Conservation (phyloP, 2,113 vertebrate genomes). For the Raphicerus campestris region DNA sequence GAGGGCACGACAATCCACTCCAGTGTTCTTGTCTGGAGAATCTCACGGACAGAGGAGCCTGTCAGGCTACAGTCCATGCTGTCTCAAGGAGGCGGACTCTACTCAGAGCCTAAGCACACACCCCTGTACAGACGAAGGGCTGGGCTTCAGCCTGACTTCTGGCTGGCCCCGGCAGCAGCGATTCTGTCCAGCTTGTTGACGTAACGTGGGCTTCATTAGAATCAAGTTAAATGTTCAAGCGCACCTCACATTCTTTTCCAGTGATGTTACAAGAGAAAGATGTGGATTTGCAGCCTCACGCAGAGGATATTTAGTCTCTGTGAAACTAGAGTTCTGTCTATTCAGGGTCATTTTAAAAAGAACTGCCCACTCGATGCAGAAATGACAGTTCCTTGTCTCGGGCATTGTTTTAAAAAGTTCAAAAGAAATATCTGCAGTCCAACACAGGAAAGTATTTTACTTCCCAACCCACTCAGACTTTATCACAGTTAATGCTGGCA, state of each 20-base stretch:
- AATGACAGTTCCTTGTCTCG: slow-evolving; percentile 11
- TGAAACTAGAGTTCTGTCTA: background rate
- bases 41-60: background rate
- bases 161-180: background rate
- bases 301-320: background rate
- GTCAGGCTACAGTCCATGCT: background rate
- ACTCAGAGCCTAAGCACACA: background rate
- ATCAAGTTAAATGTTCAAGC: background rate
- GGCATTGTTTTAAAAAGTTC: slow-evolving; percentile 18
- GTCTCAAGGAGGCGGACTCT: background rate
- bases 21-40: background rate
- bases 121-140: background rate
- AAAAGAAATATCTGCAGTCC: background rate
- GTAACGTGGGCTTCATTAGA: background rate
- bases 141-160: background rate
- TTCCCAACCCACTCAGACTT: background rate
- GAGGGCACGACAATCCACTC: background rate
- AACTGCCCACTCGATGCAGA: background rate
- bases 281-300: background rate
- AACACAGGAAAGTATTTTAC: background rate
- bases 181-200: background rate
- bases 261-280: background rate
- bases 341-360: background rate
- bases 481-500: background rate
- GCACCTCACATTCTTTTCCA: background rate